Evolutionary conservation across 2,113 vertebrate genomes (phyloP), one percentile per base, ranked within the genome.

Genomic region (Tachysurus vachellii): DNA sequence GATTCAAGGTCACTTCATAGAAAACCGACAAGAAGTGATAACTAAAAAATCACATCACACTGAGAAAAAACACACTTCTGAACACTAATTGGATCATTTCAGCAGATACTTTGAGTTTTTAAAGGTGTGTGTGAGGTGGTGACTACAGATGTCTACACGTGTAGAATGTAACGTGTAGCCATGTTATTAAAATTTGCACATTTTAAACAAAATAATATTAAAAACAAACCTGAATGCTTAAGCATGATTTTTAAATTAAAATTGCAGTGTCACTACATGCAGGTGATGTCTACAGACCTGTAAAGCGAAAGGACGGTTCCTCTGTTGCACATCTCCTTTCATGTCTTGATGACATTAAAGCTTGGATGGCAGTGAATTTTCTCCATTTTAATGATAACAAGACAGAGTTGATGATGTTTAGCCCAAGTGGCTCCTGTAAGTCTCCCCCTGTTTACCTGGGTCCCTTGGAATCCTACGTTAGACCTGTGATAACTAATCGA

Each of bases 1-100:
- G 57, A 28, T 80, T 53, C 26, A 87, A 71, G 47, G 57, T 85
- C 42, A 23, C 57, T 23, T 75, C 56, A 9, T 2, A 83, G 79
- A 61, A 59, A 80, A 56, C 26, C 26, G 59, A 28, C 53, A 53
- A 79, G 26, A 31, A 23, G 11, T 26, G 8, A 42, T 19, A 57
- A 80, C 16, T 23, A 23, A 80, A 23, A 8, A 57, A 7, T 0
- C 12, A 31, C 12, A 50, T 28, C 16, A n/a, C 19, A 50, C 26
- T n/a, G 44, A 57, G 42, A 6, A 9, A 17, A 8, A 53, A 4
- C 2, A 10, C 42, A 47, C 71, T 44, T 47, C 21, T 13, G 23
- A 19, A 44, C 28, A 68, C n/a, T 68, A 28, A 31, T 31, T 5
- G 28, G 21, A 10, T 42, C 50, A 47, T 5, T 75, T 75, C 36